Percentiles rank a stretch among this genome's conserved stretches.
Conservation (phyloP, 2,888 invertebrate genomes). For the Tipula unca region DNA sequence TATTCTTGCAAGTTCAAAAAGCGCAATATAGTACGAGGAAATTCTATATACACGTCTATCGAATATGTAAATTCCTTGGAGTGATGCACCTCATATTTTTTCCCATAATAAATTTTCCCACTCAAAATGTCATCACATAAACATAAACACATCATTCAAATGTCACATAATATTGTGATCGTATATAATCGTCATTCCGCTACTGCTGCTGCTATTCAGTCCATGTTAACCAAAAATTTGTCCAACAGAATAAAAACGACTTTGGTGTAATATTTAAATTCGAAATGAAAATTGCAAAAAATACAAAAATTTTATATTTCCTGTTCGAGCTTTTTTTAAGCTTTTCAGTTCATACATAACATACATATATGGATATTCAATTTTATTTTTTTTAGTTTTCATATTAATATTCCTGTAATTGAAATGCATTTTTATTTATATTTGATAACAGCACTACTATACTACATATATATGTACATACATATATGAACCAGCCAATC, state of each 20-base stretch:
- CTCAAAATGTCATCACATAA: not conserved
- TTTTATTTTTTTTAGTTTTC: not conserved
- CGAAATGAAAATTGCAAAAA: not conserved
- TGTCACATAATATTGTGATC: too few relatives aligned
- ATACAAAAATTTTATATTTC: too few relatives aligned
- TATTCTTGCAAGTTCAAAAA: not conserved
- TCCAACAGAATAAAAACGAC: not conserved
- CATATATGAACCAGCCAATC: not conserved
- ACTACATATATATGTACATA: not conserved
- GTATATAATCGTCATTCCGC: not conserved
- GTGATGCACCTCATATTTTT: not conserved
- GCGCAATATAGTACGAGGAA: not conserved
- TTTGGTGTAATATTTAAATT: not conserved
- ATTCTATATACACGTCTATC: not conserved
- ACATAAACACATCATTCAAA: not conserved
- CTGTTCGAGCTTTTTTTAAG: not conserved
- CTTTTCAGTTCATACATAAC: not conserved
- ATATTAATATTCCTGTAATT: not conserved
- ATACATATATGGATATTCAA: not conserved
- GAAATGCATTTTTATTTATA: not conserved
- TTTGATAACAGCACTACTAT: conserved; percentile 1
- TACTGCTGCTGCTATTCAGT: not conserved
- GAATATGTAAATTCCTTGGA: not conserved
- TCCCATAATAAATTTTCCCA: not conserved
- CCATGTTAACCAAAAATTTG: not conserved